phyloP scores from a whole-genome alignment of 2,113 vertebrate species.

The Henicopernis longicauda region DNA sequence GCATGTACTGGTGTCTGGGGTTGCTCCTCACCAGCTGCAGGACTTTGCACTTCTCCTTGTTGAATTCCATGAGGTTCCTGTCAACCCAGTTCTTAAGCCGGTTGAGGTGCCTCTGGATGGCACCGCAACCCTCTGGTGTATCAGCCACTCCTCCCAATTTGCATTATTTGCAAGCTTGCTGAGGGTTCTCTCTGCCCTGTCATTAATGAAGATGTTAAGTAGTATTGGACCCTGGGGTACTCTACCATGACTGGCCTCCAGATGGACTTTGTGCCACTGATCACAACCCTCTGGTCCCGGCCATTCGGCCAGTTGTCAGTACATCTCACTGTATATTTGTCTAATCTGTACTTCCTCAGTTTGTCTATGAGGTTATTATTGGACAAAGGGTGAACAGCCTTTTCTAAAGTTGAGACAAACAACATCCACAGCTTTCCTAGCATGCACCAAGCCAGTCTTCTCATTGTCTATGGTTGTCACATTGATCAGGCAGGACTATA shows the following conservation, averaged over 20 bases:
- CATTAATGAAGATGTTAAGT: not conserved
- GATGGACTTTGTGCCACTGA: not conserved
- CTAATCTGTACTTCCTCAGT: not conserved
- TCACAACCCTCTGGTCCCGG: not conserved
- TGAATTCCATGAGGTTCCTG: too few species aligned
- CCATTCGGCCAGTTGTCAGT: not conserved
- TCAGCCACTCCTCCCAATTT: too few species aligned
- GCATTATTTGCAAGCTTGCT: too few species aligned
- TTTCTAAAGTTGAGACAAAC: not conserved
- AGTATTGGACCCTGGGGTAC: not conserved
- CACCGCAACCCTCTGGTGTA: too few species aligned
- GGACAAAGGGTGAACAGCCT: not conserved
- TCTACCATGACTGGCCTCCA: not conserved
- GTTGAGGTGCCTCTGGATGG: too few species aligned
- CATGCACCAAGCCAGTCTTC: not conserved
- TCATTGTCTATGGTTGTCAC: not conserved
- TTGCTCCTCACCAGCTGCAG: not conserved
- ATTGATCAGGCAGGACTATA: too few species aligned
- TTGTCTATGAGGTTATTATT: not conserved
- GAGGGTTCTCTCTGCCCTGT: not conserved
- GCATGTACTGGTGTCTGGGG: not conserved
- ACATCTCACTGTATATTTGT: not conserved
- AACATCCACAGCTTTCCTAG: not conserved
- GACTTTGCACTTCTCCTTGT: not conserved
- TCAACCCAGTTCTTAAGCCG: too few species aligned